Base-by-base conservation (phyloP, 2,113 vertebrate genomes). In the Calidris pugnax region DNA sequence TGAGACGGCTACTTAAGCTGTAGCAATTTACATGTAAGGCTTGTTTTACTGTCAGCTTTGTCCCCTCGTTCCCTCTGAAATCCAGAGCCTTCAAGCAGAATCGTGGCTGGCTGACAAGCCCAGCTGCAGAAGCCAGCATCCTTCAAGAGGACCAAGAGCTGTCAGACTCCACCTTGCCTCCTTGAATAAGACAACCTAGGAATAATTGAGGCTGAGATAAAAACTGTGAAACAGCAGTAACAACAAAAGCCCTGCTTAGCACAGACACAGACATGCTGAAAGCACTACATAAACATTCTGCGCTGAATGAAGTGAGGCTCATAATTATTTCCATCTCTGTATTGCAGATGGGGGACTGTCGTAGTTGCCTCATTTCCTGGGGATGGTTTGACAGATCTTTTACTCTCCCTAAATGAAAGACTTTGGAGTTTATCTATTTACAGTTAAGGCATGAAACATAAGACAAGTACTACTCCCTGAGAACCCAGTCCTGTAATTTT, bases 131-230 rank as follows among this genome's bases (percentile, higher is more conserved):
- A 72, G 57, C 53, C 78, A 88, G 72, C 71, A 91, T n/a, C 35
- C 48, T 85, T 85, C 85, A 79, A 71, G 75, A 85, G 43, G 78
- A 91, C 93, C 75, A 68, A 50, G 26, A 74, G 88, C 86, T 93
- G 92, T 71, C 94, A 95, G 48, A 32, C 33, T 68, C 66, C 22
- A 83, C 75, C 68, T 67, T 86, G 71, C 53, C 77, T 91, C 37
- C 69, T 51, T 30, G n/a, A 91, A 8, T 71, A 71, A 81, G 51
- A 74, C 64, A 89, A 81, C n/a, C 10, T 10, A 63, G 45, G 45
- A 89, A 74, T 89, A 89, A 94, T 6, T 67, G 77, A 91, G 81
- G 62, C 83, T 9, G 50, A 89, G 73, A 87, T 32, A 96, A 96
- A 82, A 78, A 67, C 85, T 10, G 39, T 67, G 73, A 76, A 89